Conservation (phyloP, 30 jellyfish, hydroid and myxozoan genomes). For the Sanderia malayensis region DNA sequence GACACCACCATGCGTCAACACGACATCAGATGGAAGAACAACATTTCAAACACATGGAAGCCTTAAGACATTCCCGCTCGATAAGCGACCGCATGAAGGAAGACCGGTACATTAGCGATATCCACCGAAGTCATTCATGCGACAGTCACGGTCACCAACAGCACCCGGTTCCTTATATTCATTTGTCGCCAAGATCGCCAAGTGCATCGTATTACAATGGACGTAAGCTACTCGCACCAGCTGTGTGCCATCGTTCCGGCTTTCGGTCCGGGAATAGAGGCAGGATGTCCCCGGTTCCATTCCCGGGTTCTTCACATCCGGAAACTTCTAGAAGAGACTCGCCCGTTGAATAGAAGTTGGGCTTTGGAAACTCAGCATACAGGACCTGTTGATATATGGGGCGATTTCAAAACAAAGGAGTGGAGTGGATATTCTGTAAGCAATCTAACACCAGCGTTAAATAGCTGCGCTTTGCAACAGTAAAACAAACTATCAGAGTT, state of each 20-base stretch:
- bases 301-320: constrained; percentile 41
- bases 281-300: constrained; percentile 52
- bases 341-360: constrained; percentile 47
- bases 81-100: constrained; percentile 52
- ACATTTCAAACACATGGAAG: constrained; percentile 40
- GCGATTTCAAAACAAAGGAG: no score
- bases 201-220: constrained; percentile 65
- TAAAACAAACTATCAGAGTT: no score
- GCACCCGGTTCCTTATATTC: constrained; percentile 61
- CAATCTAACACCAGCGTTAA: no score
- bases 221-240: constrained; percentile 44
- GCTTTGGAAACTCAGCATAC: no score
- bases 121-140: constrained; percentile 59
- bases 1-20: constrained; percentile 47
- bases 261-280: constrained; percentile 45
- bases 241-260: constrained; percentile 49
- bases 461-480: no score
- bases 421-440: no score
- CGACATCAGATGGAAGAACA: constrained; percentile 56
- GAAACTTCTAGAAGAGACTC: constrained; percentile 56
- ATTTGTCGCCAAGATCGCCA: constrained; percentile 59
- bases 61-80: constrained; percentile 59
- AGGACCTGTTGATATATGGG: no score
- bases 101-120: constrained; percentile 50
- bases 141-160: constrained; percentile 58